phyloP scores from a whole-genome alignment of 2,888 invertebrate species.

The Steinernema hermaphroditum region DNA sequence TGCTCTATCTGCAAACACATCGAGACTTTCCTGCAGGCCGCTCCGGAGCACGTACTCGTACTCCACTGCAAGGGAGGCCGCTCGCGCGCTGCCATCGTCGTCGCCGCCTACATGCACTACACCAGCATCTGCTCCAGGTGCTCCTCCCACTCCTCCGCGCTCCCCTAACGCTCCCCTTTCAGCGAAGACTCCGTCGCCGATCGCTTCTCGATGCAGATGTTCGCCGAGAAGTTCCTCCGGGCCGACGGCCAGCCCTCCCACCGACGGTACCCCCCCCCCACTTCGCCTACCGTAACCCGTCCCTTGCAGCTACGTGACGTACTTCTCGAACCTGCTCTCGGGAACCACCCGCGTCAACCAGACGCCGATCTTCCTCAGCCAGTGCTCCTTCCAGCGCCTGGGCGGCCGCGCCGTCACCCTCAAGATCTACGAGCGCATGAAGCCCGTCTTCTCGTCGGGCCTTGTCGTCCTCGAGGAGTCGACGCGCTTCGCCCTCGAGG shows the following conservation, averaged over 20 bases:
- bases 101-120: slow-evolving; percentile 91
- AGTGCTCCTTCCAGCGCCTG: slow-evolving; percentile 72
- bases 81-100: slow-evolving; percentile 82
- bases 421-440: slow-evolving; percentile 84
- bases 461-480: slow-evolving; percentile 69
- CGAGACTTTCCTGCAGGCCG: slow-evolving; percentile 85
- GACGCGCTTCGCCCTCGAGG: slow-evolving; percentile 46
- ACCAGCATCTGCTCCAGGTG: slow-evolving; percentile 82
- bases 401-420: slow-evolving; percentile 67
- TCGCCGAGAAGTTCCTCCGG: slow-evolving; percentile 81
- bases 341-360: slow-evolving; percentile 86
- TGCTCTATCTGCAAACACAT: slow-evolving; percentile 90
- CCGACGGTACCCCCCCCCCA: slow-evolving; percentile 71
- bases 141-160: slow-evolving; percentile 25
- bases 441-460: slow-evolving; percentile 84
- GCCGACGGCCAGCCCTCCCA: slow-evolving; percentile 77
- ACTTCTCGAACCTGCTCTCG: slow-evolving; percentile 85
- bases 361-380: slow-evolving; percentile 82
- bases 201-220: slow-evolving; percentile 87
- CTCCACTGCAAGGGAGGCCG: slow-evolving; percentile 81
- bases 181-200: slow-evolving; percentile 77
- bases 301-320: slow-evolving; percentile 80
- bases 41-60: slow-evolving; percentile 83
- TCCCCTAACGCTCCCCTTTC: too few species aligned
- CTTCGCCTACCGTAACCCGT: not conserved